These are phyloP conservation scores for Hirtodrosophila cameraria DNA, from an alignment of 2,888 invertebrate genomes.

Conservation along the genomic window DNA sequence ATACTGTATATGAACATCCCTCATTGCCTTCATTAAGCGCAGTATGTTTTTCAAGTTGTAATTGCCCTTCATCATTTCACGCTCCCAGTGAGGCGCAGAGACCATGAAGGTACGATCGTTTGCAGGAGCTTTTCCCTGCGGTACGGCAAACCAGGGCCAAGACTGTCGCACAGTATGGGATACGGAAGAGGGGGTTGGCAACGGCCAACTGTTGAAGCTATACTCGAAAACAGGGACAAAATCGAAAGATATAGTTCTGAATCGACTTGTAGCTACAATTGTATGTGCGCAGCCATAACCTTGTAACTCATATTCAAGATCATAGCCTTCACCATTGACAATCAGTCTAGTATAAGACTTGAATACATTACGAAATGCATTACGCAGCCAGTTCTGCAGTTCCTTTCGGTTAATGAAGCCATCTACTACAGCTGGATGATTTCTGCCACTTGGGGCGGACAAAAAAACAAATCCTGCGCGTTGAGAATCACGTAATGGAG, in stretches of 20 bases:
- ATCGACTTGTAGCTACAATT: conserved; percentile 7
- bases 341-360: accelerated
- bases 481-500: neutral
- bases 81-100: conserved; percentile 44
- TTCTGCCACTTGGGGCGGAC: neutral
- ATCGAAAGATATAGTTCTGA: conserved; percentile 25
- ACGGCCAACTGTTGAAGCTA: conserved; percentile 2
- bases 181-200: neutral
- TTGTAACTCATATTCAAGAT: conserved; percentile 6
- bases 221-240: conserved; percentile 37
- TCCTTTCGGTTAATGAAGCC: conserved; percentile 1
- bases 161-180: accelerated
- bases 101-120: conserved; percentile 38
- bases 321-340: neutral
- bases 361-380: conserved; percentile 15
- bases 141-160: conserved; percentile 33
- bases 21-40: conserved; percentile 46
- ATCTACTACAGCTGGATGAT: conserved; percentile 2
- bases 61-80: conserved; percentile 27
- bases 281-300: conserved; percentile 43
- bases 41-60: conserved; percentile 36
- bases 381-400: conserved; percentile 37
- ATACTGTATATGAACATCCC: neutral
- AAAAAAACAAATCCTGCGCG: conserved; percentile 26
- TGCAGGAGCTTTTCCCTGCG: conserved; percentile 13